A percentile compares a stretch with the other conserved stretches of the same genome.
Evolutionary conservation across 2,888 invertebrate genomes (phyloP).

Genomic region (Caenorhabditis zanzibari): DNA sequence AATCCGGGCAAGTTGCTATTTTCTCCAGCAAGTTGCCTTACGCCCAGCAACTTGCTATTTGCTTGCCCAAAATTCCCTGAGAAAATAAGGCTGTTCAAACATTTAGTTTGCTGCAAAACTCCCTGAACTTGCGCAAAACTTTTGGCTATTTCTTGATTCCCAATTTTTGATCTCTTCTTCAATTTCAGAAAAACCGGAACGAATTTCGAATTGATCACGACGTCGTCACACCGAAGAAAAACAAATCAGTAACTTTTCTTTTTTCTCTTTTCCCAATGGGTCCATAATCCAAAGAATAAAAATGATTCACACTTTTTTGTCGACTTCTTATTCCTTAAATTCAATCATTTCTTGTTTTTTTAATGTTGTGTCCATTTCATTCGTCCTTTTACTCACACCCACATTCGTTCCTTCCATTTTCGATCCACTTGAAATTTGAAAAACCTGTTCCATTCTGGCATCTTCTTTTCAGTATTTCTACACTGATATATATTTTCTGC

Average conservation of each 20-base stretch:
- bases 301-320: conserved; percentile 28
- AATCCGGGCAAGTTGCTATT: too few species aligned
- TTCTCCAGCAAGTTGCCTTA: too few species aligned
- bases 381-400: conserved; percentile 14
- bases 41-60: too few species aligned
- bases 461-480: background rate
- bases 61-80: too few species aligned
- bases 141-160: background rate
- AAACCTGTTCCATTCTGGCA: conserved; percentile 37
- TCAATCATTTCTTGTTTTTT: conserved; percentile 36
- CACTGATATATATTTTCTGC: conserved; percentile 9
- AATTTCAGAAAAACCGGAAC: conserved; percentile 56
- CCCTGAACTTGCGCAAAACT: background rate
- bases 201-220: background rate
- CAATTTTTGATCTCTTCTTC: background rate
- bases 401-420: background rate
- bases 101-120: conserved; percentile 2
- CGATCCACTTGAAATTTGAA: conserved; percentile 12
- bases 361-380: conserved; percentile 28
- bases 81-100: conserved; percentile 38
- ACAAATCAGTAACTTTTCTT: background rate
- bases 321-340: conserved; percentile 47
- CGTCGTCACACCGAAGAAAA: conserved; percentile 1
- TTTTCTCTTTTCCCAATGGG: conserved; percentile 1
- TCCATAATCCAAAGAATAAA: conserved; percentile 40